Conservation (phyloP, 2,113 vertebrate genomes). For the Oncorhynchus tshawytscha region DNA sequence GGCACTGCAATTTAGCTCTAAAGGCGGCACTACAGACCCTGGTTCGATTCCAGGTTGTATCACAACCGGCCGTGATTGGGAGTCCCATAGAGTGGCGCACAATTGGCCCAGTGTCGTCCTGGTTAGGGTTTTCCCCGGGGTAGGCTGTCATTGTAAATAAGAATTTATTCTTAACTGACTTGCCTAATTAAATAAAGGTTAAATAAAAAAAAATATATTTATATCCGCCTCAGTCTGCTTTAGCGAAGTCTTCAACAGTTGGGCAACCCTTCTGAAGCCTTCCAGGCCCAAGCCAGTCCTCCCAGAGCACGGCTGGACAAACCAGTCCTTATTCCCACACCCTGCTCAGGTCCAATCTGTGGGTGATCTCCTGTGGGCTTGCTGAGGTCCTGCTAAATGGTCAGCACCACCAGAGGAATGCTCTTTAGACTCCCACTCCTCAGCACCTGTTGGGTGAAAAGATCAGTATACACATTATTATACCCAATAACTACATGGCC, state of each 20-base stretch:
- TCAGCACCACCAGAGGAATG: conserved; percentile 79
- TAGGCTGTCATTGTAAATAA: too few relatives aligned
- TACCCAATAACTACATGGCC: too few relatives aligned
- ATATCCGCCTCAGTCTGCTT: conserved; percentile 60
- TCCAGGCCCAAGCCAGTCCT: conserved; percentile 77
- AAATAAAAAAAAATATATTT: conserved; percentile 10
- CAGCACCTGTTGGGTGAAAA: conserved; percentile 53
- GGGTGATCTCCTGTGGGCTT: conserved; percentile 74
- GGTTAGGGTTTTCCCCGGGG: too few relatives aligned
- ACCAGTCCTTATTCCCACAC: conserved; percentile 81
- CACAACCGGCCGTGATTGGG: too few relatives aligned
- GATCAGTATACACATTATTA: background rate
- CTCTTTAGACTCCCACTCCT: conserved; percentile 69
- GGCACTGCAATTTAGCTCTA: too few relatives aligned
- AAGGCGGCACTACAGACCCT: too few relatives aligned
- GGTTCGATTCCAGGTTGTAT: too few relatives aligned
- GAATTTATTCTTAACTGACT: too few relatives aligned
- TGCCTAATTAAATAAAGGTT: too few relatives aligned
- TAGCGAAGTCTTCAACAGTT: conserved; percentile 73
- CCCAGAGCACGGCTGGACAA: conserved; percentile 87
- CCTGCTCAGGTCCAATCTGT: conserved; percentile 72
- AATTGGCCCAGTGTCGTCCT: too few relatives aligned
- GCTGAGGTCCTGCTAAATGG: conserved; percentile 89
- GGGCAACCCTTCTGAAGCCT: conserved; percentile 72
- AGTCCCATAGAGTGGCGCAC: too few relatives aligned